These are phyloP conservation scores for Lipotes vexillifer DNA, from an alignment of 2,113 vertebrate species.

Conservation along the genomic window DNA sequence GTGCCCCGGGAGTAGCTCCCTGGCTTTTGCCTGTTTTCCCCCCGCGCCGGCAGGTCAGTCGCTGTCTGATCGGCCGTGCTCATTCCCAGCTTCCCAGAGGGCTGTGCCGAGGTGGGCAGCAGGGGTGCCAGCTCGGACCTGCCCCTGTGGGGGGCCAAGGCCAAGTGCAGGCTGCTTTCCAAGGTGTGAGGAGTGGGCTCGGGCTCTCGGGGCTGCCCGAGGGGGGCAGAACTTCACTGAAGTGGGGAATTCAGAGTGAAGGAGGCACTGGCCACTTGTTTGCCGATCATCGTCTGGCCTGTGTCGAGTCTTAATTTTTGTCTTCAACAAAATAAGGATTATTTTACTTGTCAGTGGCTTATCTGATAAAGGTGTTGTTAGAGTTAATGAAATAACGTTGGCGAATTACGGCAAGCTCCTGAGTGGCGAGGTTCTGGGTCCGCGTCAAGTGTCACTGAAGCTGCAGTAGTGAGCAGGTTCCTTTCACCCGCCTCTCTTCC, in stretches of 20 bases:
- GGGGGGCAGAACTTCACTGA: neutral
- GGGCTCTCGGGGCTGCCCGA: neutral
- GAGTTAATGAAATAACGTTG: neutral
- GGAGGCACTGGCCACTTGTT: neutral
- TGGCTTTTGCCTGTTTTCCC: neutral
- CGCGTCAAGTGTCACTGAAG: neutral
- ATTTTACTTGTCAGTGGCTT: neutral
- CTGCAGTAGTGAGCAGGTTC: neutral
- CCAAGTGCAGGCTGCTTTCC: neutral
- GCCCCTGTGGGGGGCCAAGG: neutral
- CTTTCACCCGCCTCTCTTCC: neutral
- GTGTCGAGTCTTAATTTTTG: neutral
- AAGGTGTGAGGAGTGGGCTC: accelerated
- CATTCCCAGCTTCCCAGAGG: neutral
- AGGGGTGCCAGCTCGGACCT: neutral
- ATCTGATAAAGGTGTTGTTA: neutral
- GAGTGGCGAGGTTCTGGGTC: neutral
- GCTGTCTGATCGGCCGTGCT: neutral
- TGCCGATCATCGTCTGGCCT: too few relatives aligned
- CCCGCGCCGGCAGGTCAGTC: accelerated
- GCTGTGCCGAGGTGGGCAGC: neutral
- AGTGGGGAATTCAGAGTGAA: neutral
- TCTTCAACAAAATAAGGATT: neutral
- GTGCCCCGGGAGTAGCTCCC: neutral
- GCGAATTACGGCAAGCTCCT: neutral